Percentiles rank a stretch among this genome's conserved stretches.
phyloP scores from a whole-genome alignment of 2,888 invertebrate genomes.

The Hypena proboscidalis region DNA sequence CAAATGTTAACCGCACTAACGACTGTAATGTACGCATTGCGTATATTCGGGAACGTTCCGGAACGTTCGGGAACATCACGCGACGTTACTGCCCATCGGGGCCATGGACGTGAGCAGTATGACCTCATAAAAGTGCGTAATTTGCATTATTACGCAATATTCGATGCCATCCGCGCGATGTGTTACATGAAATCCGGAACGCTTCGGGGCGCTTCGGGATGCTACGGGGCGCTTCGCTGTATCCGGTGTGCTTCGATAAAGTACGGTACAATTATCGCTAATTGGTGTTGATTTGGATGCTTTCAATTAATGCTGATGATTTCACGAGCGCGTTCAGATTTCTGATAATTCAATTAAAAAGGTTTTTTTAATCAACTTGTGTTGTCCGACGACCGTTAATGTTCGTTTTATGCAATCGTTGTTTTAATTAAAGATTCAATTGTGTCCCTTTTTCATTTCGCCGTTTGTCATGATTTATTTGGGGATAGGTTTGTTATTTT shows the following conservation, averaged over 20 bases:
- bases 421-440: no score
- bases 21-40: neutral
- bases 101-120: neutral
- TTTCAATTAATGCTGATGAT: conserved; percentile 42
- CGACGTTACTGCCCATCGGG: no score
- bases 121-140: conserved; percentile 20
- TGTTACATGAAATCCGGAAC: no score
- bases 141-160: conserved; percentile 20
- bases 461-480: no score
- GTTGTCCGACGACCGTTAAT: neutral
- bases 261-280: conserved; percentile 36
- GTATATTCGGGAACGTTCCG: no score
- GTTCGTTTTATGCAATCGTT: no score
- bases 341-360: conserved; percentile 28
- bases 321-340: conserved; percentile 10
- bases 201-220: no score
- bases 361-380: conserved; percentile 19
- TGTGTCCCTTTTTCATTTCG: no score
- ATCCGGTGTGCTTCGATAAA: conserved; percentile 3
- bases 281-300: conserved; percentile 44
- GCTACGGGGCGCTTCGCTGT: no score
- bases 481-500: no score
- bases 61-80: no score
- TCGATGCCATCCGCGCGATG: neutral
- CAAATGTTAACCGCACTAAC: neutral